Percentiles rank a stretch among this genome's conserved stretches.
Evolutionary conservation across 2,888 invertebrate genomes (phyloP).

Genomic region (Mesorhabditis belari): DNA sequence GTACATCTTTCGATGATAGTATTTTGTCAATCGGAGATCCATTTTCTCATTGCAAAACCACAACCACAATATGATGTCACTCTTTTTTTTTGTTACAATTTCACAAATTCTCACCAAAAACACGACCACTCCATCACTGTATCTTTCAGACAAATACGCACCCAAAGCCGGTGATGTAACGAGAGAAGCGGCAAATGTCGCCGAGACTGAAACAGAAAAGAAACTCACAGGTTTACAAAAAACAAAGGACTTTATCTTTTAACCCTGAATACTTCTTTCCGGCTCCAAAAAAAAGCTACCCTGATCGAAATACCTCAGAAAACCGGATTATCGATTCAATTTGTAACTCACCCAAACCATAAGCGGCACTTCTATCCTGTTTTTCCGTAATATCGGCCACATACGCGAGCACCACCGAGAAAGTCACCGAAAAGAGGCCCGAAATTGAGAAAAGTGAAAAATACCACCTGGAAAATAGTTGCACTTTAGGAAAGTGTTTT

Average conservation of each 20-base stretch:
- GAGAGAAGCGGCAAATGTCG: conserved; percentile 97
- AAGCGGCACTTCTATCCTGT: conserved; percentile 46
- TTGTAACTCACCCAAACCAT: conserved; percentile 44
- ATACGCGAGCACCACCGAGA: conserved; percentile 98
- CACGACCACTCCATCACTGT: conserved; percentile 78
- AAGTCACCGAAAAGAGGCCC: conserved; percentile 96
- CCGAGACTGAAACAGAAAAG: conserved; percentile 65
- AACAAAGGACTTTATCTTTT: no score
- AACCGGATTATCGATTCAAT: no score
- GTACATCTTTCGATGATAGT: no score
- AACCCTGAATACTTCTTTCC: no score
- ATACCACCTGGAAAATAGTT: conserved; percentile 69
- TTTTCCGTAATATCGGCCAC: conserved; percentile 98
- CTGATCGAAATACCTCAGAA: no score
- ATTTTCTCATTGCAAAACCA: no score
- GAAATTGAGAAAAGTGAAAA: conserved; percentile 98
- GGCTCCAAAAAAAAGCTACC: no score
- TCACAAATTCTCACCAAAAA: conserved; percentile 34
- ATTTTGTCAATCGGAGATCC: no score
- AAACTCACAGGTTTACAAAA: no score
- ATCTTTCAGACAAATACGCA: conserved; percentile 65
- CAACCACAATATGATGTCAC: no score
- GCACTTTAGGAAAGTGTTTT: background rate
- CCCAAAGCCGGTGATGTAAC: conserved; percentile 96
- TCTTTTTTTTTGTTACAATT: no score